Evolutionary conservation across 92 coral and sea anemone genomes (phyloP).

Genomic region (Zoanthus sociatus): DNA sequence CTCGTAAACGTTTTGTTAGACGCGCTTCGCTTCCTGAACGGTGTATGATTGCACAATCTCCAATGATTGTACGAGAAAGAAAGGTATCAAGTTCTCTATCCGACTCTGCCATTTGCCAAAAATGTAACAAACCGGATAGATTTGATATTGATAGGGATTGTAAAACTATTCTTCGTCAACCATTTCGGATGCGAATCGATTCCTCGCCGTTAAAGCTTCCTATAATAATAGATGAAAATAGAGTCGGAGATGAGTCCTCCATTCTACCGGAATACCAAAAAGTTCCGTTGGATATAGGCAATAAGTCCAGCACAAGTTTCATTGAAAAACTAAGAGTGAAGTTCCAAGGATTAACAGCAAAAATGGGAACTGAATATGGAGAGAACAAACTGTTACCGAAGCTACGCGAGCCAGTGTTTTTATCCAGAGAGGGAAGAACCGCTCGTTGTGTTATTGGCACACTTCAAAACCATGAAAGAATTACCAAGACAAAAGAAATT

Average conservation of each 20-base stretch:
- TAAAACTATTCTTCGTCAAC: not conserved
- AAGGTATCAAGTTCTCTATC: slow-evolving; percentile 21
- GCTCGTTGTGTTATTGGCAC: not conserved
- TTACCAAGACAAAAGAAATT: not conserved
- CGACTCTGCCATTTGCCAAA: slow-evolving; percentile 35
- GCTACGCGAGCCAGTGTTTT: not conserved
- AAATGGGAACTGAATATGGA: not conserved
- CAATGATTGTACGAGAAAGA: not conserved
- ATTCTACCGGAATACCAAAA: not conserved
- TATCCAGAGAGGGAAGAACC: not conserved
- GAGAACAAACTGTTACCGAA: not conserved
- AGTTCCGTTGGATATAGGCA: not conserved
- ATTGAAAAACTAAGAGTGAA: slow-evolving; percentile 22
- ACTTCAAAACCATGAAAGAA: not conserved
- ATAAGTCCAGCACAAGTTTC: slow-evolving; percentile 6
- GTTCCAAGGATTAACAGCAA: slow-evolving; percentile 1
- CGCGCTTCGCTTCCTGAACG: slow-evolving; percentile 26
- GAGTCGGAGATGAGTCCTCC: not conserved
- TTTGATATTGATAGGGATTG: not conserved
- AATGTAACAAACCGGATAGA: not conserved
- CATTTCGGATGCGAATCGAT: slow-evolving; percentile 9
- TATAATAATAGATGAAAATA: not conserved
- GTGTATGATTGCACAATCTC: not conserved
- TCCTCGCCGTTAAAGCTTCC: slow-evolving; percentile 38
- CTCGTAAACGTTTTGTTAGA: slow-evolving; percentile 8